Percentiles rank a stretch among this genome's conserved stretches.
phyloP scores from a whole-genome alignment of 2,113 vertebrate species.

The Xiphophorus hellerii region DNA sequence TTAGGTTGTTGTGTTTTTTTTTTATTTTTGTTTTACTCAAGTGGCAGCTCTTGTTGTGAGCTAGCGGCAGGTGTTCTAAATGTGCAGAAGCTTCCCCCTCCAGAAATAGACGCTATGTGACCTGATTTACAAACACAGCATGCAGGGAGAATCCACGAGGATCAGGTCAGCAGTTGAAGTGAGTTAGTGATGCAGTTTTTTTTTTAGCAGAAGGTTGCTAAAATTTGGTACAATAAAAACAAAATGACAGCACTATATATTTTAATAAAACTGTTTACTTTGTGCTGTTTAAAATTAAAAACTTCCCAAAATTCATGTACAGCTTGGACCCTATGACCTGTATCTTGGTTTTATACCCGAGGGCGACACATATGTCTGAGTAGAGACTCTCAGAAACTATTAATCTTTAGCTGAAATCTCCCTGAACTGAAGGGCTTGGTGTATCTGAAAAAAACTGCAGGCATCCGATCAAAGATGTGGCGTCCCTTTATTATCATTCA shows the following conservation, averaged over 20 bases:
- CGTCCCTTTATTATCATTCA: too few relatives aligned
- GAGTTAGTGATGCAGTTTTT: slow-evolving; percentile 29
- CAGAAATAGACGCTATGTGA: slow-evolving; percentile 56
- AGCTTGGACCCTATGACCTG: not conserved
- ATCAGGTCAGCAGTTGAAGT: slow-evolving; percentile 35
- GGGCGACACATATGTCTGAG: slow-evolving; percentile 7
- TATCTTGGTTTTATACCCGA: slow-evolving; percentile 23
- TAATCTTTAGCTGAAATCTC: slow-evolving; percentile 42
- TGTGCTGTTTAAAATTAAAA: too few relatives aligned
- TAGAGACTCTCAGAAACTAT: not conserved
- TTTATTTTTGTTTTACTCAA: not conserved
- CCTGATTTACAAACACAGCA: slow-evolving; percentile 48
- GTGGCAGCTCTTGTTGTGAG: slow-evolving; percentile 4
- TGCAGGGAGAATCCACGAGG: slow-evolving; percentile 44
- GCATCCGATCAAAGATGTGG: too few relatives aligned
- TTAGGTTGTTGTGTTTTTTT: too few relatives aligned
- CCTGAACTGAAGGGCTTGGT: too few relatives aligned
- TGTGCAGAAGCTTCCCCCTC: slow-evolving; percentile 41
- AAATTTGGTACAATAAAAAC: not conserved
- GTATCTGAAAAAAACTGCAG: too few relatives aligned
- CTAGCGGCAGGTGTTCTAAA: slow-evolving; percentile 40
- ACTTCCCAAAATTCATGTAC: not conserved
- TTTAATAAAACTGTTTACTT: not conserved
- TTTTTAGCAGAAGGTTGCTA: not conserved
- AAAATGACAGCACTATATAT: not conserved